Evolutionary conservation across 2,113 vertebrate species (phyloP), one percentile per base, ranked within the genome.

Genomic region (Theristicus caerulescens): DNA sequence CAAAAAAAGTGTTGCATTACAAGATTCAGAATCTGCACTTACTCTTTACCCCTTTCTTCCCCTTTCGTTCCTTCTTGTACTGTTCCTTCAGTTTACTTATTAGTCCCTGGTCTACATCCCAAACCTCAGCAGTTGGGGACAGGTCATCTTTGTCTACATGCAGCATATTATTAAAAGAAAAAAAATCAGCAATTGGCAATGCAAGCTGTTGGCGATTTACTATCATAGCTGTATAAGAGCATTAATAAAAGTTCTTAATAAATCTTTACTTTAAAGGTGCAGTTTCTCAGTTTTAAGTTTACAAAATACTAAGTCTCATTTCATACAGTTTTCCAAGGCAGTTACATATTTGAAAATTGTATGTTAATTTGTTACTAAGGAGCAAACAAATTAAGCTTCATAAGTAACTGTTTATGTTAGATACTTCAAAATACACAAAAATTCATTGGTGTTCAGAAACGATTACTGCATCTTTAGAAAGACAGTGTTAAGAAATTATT

Each of bases 81-180:
- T 99, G 98, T 97, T 98, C 98, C 98, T 98, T 98, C 98, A 98
- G 98, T 97, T 98, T 98, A 98, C 97, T 98, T 98, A 98, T 98
- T 98, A 99, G 97, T 93, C 98, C 98, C 98, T 98, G 98, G 98
- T 98, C 98, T 98, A 98, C 98, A 98, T 98, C 98, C 98, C 98
- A 98, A 98, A 98, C 98, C 98, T 99, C 98, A 98, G 98, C 97
- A 98, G 98, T 97, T 98, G 98, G 98, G 98, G 98, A 98, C 97
- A 99, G 98, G 98, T 98, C 98, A 98, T 98, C 98, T 98, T 98
- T 98, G 98, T 98, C 98, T 98, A 98, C 98, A 98, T 98, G 98
- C 98, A 98, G 98, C 98, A 98, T 97, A 98, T 98, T 98, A 98
- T 98, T 98, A 97, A 98, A 98, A 98, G 97, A 98, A 98, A 98